Percentiles rank a stretch among this genome's conserved stretches.
phyloP scores from a whole-genome alignment of 2,797 vertebrate species.

The Knipowitschia caucasica region DNA sequence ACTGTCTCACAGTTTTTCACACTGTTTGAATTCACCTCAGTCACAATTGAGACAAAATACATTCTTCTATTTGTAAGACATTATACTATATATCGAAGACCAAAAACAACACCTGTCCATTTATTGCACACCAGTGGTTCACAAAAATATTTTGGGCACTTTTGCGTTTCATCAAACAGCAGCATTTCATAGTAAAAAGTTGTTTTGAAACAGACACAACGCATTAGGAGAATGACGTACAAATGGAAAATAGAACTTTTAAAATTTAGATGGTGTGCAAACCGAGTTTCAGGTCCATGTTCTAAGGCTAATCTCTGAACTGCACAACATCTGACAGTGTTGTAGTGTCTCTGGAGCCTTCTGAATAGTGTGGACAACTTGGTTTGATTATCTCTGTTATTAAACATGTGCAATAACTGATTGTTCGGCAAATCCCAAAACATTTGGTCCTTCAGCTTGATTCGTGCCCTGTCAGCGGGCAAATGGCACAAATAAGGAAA shows the following conservation, averaged over 20 bases:
- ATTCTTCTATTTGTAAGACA: conserved; percentile 47
- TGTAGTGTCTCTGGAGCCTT: conserved; percentile 55
- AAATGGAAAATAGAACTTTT: conserved; percentile 57
- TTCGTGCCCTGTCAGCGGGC: conserved; percentile 48
- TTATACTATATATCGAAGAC: conserved; percentile 42
- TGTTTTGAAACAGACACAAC: conserved; percentile 50
- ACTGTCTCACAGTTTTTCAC: conserved; percentile 63
- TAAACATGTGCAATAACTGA: conserved; percentile 65
- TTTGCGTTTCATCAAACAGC: conserved; percentile 73
- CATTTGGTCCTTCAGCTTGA: conserved; percentile 67
- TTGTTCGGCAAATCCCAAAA: conserved; percentile 65
- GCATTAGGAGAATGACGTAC: conserved; percentile 54
- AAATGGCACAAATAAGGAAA: conserved; percentile 59
- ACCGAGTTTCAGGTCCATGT: conserved; percentile 68
- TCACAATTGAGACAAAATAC: conserved; percentile 60
- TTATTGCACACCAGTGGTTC: conserved; percentile 76
- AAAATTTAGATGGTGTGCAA: conserved; percentile 63
- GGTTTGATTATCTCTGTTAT: conserved; percentile 64
- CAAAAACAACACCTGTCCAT: conserved; percentile 66
- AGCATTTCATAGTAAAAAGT: conserved; percentile 72
- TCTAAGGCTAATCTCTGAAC: conserved; percentile 67
- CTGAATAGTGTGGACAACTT: conserved; percentile 54
- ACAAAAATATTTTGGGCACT: conserved; percentile 77
- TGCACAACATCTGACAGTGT: conserved; percentile 69
- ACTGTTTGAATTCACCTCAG: conserved; percentile 44